phyloP scores from a whole-genome alignment of 2,113 vertebrate genomes.

The Hypomesus transpacificus region DNA sequence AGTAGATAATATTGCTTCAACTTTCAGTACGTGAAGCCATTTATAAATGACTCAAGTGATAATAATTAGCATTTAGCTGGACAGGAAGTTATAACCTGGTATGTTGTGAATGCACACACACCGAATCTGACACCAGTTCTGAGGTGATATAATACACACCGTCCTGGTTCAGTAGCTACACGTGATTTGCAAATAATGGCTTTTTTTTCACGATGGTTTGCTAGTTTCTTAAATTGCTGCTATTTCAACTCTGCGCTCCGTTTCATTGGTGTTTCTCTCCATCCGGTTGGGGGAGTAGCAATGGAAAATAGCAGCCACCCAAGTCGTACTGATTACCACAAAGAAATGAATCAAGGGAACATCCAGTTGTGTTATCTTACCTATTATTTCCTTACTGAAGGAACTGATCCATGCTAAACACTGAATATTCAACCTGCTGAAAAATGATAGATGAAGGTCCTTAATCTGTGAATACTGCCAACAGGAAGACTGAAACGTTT shows the following conservation, averaged over 20 bases:
- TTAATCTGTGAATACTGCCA: too few species aligned
- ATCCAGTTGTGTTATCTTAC: neutral
- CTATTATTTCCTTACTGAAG: too few species aligned
- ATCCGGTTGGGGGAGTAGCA: neutral
- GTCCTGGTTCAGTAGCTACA: neutral
- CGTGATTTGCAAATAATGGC: neutral
- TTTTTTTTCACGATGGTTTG: neutral
- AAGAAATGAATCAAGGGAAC: neutral
- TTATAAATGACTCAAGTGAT: neutral
- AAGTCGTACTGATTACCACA: neutral
- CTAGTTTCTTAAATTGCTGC: neutral
- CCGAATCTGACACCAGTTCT: neutral
- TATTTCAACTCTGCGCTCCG: neutral
- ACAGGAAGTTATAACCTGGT: neutral
- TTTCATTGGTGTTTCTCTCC: neutral
- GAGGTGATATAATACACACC: neutral
- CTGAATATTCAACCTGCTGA: conserved; percentile 2
- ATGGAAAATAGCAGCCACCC: neutral
- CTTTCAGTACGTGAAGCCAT: neutral
- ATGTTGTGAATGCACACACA: neutral
- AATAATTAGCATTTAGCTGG: neutral
- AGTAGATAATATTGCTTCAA: neutral
- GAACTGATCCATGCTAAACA: neutral
- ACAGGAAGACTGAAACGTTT: too few species aligned
- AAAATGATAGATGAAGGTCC: neutral